Base-by-base conservation (phyloP, 2,888 invertebrate species). In the Mythimna ferrago region DNA sequence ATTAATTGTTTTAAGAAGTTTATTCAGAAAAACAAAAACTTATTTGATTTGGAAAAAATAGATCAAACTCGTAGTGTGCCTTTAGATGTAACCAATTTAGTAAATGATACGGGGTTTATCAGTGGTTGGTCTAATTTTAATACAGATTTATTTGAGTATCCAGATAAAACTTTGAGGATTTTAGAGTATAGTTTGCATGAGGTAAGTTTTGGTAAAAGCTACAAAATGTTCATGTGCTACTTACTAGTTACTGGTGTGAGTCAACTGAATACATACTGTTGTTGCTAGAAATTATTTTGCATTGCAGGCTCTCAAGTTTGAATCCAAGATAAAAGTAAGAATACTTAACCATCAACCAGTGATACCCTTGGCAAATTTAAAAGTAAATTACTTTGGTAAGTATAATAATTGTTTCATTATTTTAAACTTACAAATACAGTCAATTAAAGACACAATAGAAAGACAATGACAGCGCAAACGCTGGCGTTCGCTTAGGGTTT, bases 181-280 rank as follows among this genome's bases (percentile, higher is more conserved):
- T 92, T 99, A 71, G 98, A 98, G 64, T 95, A 98, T 78, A 98
- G 98, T 66, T 97, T 99, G 95, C 98, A 99, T 94, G 97, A 98
- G 96, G 97, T 97, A 86, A 73, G 41, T 57, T 66, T 60, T 21
- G 35, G 19, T 58, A 32, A 10, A 11, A 21, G 11, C 14, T 41
- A 41, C 16, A 60, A n/a, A n/a, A 11, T 41, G 26, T 11, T 26
- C 11, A 3, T 1, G 4, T 35, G 1, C 3, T n/a, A 56, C 16
- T 19, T n/a, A 56, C 16, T 19, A 6, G 14, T 11, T 51, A 10
- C 41, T 21, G 4, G 10, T 44, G 41, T 62, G 41, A 44, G 9
- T 14, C 10, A n/a, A 14, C 38, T 61, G 7, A 41, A 41, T 3
- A 14, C 7, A 21, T 6, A 6, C n/a, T 6, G n/a, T 14, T 14